Base-by-base conservation (phyloP, 2,797 vertebrate species). In the Liasis olivaceus region DNA sequence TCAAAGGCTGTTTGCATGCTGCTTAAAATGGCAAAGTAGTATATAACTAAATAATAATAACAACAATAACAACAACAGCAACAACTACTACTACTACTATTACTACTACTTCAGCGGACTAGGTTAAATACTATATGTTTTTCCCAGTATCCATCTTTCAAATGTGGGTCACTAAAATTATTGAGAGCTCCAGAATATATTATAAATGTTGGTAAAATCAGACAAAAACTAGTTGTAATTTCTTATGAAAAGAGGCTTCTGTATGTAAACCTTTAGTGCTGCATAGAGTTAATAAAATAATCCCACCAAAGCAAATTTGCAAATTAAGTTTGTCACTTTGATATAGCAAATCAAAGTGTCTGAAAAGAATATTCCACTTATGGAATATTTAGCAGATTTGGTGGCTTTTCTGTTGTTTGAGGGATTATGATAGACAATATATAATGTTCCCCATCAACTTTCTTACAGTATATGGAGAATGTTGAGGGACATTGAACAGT, bases 1-100 rank as follows among this genome's bases (percentile, higher is more conserved):
- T 98, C 96, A 98, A 97, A 97, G 93, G 9, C 0, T 77, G 47
- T 60, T 95, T 94, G 17, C 84, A 93, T 96, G 31, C 51, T 94
- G 97, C 93, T 95, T 96, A 63, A 96, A 97, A 69, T 47, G 94
- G 95, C 72, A 93, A 63, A 85, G 14, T 31, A 36, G 2, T 3
- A 28, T 58, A 89, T 31, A 87, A 60, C n/a, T 85, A 64, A 56
- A 91, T 36, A 95, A 24, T 14, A 28, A 72, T 95, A 93, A 96
- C 2, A 36, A 36, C 2, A 36, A 36, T 2, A 36, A 36, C 36
- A 36, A 36, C 36, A 36, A 2, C 36, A 36, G 2, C 36, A 36
- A 36, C 36, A 2, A 36, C 36, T 36, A 36, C 36, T 36, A 36
- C 36, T 36, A 36, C 36, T 36, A 36, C 36, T 36, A 36, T 36